A percentile compares a stretch with the other conserved stretches of the same genome.
Conservation (phyloP, 2,888 invertebrate genomes). For the Spodoptera exigua region DNA sequence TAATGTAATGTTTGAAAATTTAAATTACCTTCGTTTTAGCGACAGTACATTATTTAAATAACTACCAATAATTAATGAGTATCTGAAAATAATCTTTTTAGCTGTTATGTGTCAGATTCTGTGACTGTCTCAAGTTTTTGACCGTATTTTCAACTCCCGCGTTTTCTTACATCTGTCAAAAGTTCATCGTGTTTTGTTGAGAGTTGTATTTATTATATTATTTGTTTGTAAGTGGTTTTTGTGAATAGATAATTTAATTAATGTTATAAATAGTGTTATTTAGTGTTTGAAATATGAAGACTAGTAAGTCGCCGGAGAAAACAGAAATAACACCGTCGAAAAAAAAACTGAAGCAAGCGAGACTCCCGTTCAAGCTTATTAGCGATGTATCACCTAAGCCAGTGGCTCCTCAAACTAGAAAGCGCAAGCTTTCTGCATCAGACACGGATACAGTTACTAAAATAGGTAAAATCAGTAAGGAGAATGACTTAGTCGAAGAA, state of each 20-base stretch:
- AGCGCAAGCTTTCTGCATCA: slow-evolving; percentile 82
- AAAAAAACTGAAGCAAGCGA: slow-evolving; percentile 90
- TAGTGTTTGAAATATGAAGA: slow-evolving; percentile 74
- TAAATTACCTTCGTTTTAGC: too few species aligned
- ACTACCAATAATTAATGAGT: neutral
- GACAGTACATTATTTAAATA: too few species aligned
- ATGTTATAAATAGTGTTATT: slow-evolving; percentile 48
- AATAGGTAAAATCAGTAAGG: slow-evolving; percentile 80
- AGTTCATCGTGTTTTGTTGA: slow-evolving; percentile 67
- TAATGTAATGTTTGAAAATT: too few species aligned
- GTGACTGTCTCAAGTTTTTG: slow-evolving; percentile 22
- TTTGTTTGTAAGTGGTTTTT: slow-evolving; percentile 37
- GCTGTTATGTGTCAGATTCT: neutral
- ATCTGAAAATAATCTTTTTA: neutral
- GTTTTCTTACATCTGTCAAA: slow-evolving; percentile 74
- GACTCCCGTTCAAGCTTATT: slow-evolving; percentile 90
- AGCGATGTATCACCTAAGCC: slow-evolving; percentile 79
- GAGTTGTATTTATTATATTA: slow-evolving; percentile 57
- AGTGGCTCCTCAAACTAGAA: slow-evolving; percentile 73
- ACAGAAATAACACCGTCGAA: slow-evolving; percentile 82
- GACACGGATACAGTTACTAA: slow-evolving; percentile 76
- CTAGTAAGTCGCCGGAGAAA: slow-evolving; percentile 76
- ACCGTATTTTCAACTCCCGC: slow-evolving; percentile 73
- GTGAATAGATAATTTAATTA: slow-evolving; percentile 32
- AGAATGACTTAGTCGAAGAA: slow-evolving; percentile 73